Percentiles rank a stretch among this genome's conserved stretches.
Evolutionary conservation across 2,113 vertebrate species (phyloP).

Genomic region (Cyprichromis sp.): DNA sequence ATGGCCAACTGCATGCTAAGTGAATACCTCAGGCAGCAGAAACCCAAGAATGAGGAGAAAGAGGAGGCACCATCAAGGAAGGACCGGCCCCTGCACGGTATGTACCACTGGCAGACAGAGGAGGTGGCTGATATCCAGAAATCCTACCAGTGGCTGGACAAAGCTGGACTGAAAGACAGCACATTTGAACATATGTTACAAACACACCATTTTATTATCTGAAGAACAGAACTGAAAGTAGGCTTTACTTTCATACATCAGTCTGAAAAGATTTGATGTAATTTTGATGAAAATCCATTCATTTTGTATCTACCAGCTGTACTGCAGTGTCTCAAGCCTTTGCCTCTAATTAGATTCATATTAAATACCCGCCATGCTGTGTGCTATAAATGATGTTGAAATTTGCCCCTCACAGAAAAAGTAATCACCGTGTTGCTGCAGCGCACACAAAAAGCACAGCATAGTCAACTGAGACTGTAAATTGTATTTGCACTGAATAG

Average conservation of each 20-base stretch:
- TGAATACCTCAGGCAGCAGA: not conserved
- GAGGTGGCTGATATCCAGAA: not conserved
- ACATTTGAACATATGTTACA: not conserved
- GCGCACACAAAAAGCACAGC: not conserved
- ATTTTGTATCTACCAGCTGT: not conserved
- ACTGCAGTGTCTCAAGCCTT: not conserved
- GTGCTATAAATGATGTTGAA: not conserved
- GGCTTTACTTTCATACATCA: not conserved
- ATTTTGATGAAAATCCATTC: not conserved
- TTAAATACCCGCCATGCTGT: not conserved
- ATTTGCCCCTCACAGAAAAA: not conserved
- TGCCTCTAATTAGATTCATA: not conserved
- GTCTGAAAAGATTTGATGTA: not conserved
- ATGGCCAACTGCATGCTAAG: not conserved
- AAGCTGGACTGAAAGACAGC: not conserved
- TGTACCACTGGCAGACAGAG: not conserved
- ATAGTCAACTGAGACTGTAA: not conserved
- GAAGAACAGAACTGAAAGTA: not conserved
- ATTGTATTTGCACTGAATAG: not conserved
- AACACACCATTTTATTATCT: not conserved
- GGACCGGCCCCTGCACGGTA: not conserved
- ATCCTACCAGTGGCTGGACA: not conserved
- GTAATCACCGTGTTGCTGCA: not conserved
- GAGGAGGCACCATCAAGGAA: not conserved
- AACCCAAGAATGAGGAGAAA: not conserved